Evolutionary conservation across 2,888 invertebrate species (phyloP), one percentile per base, ranked within the genome.

Genomic region (Pollenia angustigena): DNA sequence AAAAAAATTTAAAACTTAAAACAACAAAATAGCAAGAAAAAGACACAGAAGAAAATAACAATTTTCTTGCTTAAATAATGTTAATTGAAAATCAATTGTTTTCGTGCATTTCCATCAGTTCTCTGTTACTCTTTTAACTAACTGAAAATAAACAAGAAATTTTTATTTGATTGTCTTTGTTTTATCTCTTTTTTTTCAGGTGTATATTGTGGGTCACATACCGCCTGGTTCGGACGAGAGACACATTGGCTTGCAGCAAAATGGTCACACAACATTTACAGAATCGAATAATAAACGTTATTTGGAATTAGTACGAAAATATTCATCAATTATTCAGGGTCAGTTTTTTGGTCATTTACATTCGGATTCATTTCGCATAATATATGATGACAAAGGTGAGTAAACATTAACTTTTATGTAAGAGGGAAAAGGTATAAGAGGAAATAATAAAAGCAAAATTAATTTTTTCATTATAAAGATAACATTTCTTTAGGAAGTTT

Each of bases 321-420:
- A 96, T 92, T 95, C 97, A 48, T 95, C 95, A 90, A 96, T 97
- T 90, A 98, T 98, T 89, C 96, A 96, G 44, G 97, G 97, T 32
- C 98, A 98, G 94, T 97, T 98, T 94, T 98, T 97, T 91, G 98
- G 98, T 7, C 98, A 98, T 92, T 95, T 97, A 88, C 98, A 98
- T 93, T 97, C 97, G 69, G 98, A 98, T 92, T 97, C 97, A 0
- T 98, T 98, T 93, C 94, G 98, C 58, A 95, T 97, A 87, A 96
- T 98, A 90, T 97, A 97, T 93, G 96, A 96, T 91, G 95, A 95
- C 88, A 94, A 94, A 91, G 97, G 97, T 97, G 94, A 93, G 94
- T 90, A 40, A 18, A 42, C 1, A 66, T 16, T 1, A 8, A 46
- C 7, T 54, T 14, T 42, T 42, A 46, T 46, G 9, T 32, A 1